phyloP scores from a whole-genome alignment of 2,113 vertebrate genomes.

The Apodemus speciosus region DNA sequence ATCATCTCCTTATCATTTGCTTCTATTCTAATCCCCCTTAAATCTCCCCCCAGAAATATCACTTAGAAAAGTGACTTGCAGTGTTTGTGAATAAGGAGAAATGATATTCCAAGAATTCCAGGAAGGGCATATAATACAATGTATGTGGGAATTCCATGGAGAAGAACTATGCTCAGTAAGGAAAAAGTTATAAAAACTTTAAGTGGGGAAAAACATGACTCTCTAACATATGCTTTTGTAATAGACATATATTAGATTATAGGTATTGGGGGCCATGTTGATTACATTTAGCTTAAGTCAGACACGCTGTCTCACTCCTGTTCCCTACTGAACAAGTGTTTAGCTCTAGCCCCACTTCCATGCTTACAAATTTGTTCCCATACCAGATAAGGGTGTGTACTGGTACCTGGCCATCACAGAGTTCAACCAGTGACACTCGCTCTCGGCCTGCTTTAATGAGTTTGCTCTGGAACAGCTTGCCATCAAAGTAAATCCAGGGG shows the following conservation, averaged over 20 bases:
- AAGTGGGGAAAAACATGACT: background rate
- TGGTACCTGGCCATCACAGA: conserved; percentile 94
- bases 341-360: background rate
- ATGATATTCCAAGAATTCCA: conserved; percentile 34
- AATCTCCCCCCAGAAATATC: background rate
- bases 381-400: background rate
- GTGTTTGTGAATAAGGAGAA: conserved; percentile 50
- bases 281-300: conserved; percentile 24
- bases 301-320: background rate
- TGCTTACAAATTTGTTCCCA: conserved; percentile 10
- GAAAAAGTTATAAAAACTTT: conserved; percentile 40
- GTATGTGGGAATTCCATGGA: conserved; percentile 18
- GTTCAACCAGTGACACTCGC: conserved; percentile 90
- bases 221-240: conserved; percentile 39
- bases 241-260: background rate
- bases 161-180: conserved; percentile 26
- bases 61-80: conserved; percentile 37
- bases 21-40: conserved; percentile 31
- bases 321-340: background rate
- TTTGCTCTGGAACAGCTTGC: conserved; percentile 96
- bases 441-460: conserved; percentile 90
- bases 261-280: background rate
- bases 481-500: conserved; percentile 97
- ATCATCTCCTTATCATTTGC: background rate
- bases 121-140: background rate